These are phyloP conservation scores for Mythimna vitellina DNA, from an alignment of 2,888 invertebrate species.

Conservation along the genomic window DNA sequence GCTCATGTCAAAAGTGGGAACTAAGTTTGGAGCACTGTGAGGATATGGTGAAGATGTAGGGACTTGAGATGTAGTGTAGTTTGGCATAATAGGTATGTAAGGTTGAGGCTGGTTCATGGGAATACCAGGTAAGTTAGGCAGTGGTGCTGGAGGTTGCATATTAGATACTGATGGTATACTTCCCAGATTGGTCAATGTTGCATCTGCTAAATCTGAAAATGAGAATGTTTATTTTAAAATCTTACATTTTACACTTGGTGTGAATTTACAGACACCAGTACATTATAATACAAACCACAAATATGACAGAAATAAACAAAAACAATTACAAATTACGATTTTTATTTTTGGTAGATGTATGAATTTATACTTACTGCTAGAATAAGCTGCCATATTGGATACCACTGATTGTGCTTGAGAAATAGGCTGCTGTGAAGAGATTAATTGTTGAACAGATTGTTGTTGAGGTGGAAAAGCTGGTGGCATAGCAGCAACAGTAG, in stretches of 20 bases:
- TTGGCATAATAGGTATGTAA: constrained; percentile 88
- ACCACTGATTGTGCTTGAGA: constrained; percentile 84
- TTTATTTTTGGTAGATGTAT: neutral
- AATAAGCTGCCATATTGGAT: constrained; percentile 86
- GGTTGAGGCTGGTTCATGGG: constrained; percentile 90
- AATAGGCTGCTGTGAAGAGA: constrained; percentile 70
- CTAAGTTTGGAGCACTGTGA: constrained; percentile 74
- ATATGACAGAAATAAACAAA: neutral
- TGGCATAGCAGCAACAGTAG: constrained; percentile 36
- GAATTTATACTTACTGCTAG: constrained; percentile 83
- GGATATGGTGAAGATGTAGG: constrained; percentile 66
- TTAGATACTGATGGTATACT: constrained; percentile 88
- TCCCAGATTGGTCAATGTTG: constrained; percentile 86
- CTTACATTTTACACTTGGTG: neutral
- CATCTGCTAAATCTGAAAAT: constrained; percentile 86
- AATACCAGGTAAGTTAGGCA: constrained; percentile 88
- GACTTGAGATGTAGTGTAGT: constrained; percentile 79
- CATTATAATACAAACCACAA: neutral
- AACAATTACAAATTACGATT: neutral
- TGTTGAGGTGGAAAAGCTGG: constrained; percentile 43
- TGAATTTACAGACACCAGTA: neutral
- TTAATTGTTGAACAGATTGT: constrained; percentile 50
- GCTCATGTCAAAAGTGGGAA: constrained; percentile 87
- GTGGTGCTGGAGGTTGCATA: constrained; percentile 89
- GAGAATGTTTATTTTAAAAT: neutral